Evolutionary conservation across 2,113 vertebrate species (phyloP).

Genomic region (Trematomus loennbergii): DNA sequence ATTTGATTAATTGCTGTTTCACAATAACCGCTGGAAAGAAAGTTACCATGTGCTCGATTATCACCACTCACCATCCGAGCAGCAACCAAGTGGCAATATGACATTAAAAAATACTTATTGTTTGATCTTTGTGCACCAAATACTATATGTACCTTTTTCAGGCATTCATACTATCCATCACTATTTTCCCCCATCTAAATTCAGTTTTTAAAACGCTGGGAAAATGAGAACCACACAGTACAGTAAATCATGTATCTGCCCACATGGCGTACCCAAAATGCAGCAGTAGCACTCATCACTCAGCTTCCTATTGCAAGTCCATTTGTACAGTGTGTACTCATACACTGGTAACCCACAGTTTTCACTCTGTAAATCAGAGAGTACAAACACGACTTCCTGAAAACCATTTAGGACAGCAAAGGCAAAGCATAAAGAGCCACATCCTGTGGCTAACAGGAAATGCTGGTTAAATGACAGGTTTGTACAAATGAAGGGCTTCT

Average conservation of each 20-base stretch:
- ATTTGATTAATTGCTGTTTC: slow-evolving; percentile 22
- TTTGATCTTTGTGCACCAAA: not conserved
- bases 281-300: slow-evolving; percentile 15
- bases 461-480: slow-evolving; percentile 79
- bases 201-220: not conserved
- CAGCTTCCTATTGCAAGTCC: slow-evolving; percentile 23
- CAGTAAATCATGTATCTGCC: slow-evolving; percentile 22
- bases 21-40: slow-evolving; percentile 33
- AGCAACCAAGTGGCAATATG: slow-evolving; percentile 2
- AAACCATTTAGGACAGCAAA: slow-evolving; percentile 55
- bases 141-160: slow-evolving; percentile 5
- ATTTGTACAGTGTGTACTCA: slow-evolving; percentile 50
- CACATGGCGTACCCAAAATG: slow-evolving; percentile 10
- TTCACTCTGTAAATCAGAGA: slow-evolving; percentile 63
- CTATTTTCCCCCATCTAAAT: not conserved
- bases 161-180: not conserved
- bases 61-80: slow-evolving; percentile 25
- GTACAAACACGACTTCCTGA: slow-evolving; percentile 65
- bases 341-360: slow-evolving; percentile 54
- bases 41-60: slow-evolving; percentile 17
- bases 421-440: slow-evolving; percentile 62
- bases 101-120: slow-evolving; percentile 3
- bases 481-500: slow-evolving; percentile 61
- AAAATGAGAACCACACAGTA: slow-evolving; percentile 2
- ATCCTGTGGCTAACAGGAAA: slow-evolving; percentile 78